phyloP scores from a whole-genome alignment of 2,888 invertebrate genomes.

The Caenorhabditis sulstoni region DNA sequence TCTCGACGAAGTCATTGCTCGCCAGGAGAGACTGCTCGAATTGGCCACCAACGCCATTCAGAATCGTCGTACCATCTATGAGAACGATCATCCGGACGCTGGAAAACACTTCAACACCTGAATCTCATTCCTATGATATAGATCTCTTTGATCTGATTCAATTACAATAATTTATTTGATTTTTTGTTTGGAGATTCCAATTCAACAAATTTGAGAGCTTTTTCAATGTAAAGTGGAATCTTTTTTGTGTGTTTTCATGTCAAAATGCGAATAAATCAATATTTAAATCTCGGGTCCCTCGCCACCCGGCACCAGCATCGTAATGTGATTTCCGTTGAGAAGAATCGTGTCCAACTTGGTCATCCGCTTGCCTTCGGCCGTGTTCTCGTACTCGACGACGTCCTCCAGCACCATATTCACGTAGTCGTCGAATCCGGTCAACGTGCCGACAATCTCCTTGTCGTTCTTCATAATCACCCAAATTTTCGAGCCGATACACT shows the following conservation, averaged over 20 bases:
- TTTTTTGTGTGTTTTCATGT: background rate
- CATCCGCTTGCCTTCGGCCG: conserved; percentile 89
- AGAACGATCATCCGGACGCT: conserved; percentile 21
- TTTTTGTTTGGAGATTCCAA: too few relatives aligned
- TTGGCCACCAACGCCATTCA: conserved; percentile 8
- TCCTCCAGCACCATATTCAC: conserved; percentile 80
- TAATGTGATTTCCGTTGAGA: conserved; percentile 98
- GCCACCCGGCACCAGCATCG: conserved; percentile 85
- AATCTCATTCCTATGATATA: conserved; percentile 1
- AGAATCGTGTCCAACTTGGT: conserved; percentile 96
- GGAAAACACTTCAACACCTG: conserved; percentile 48
- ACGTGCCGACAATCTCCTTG: conserved; percentile 98
- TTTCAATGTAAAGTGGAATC: background rate
- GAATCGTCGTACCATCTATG: background rate
- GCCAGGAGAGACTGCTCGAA: conserved; percentile 45
- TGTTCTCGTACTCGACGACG: conserved; percentile 86
- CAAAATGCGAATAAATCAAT: background rate
- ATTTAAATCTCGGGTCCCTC: conserved; percentile 78
- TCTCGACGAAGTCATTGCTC: conserved; percentile 49
- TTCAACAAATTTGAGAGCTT: too few relatives aligned
- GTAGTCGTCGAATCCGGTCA: conserved; percentile 85
- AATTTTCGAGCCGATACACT: conserved; percentile 98
- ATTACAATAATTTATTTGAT: conserved; percentile 10
- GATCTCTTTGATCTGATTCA: background rate
- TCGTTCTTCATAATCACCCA: conserved; percentile 99